Base-by-base conservation (phyloP, 2,797 vertebrate species). In the Pangasius sanitwongsei region DNA sequence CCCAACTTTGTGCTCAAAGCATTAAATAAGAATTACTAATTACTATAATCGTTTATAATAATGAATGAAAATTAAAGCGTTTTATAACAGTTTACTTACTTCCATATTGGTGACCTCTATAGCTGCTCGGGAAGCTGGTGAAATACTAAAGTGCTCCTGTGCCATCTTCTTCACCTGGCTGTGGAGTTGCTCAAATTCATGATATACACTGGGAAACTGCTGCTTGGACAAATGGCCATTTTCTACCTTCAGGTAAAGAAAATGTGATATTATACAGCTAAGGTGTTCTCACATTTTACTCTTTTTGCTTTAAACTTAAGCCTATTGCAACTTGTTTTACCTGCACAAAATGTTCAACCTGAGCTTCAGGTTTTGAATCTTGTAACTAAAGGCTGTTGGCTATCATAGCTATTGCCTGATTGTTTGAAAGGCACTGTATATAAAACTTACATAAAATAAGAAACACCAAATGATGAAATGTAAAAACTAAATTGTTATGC, bases 141-240 rank as follows among this genome's bases (percentile, higher is more conserved):
- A 94, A 77, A 94, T 95, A 83, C 88, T 89, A 88, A 98, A 96
- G 94, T 99, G 97, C 55, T 98, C 97, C 85, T 96, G 96, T 87
- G 97, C 98, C 89, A 98, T 96, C 90, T 96, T 96, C 92, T 96
- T 97, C 74, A 99, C 97, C 91, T 97, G 95, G 57, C 91, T 92
- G 91, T 99, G 97, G 82, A 99, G 93, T 85, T 97, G 96, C 95
- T 99, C 98, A 90, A 99, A 99, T 92, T 99, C 98, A 37, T 93
- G 96, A 81, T 99, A 99, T 16, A 99, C 96, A 65, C 97, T 97
- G 34, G 97, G 97, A 91, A 99, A 99, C 57, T 93, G 94, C 67
- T 97, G 95, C 90, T 95, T 96, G 67, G 94, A 91, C 0, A 93
- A 93, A 65, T 93, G 94, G 0, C 94, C 94, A 7, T 96, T 96